A percentile compares a stretch with the other conserved stretches of the same genome.
These are phyloP conservation scores for Brachirus orientalis DNA, from an alignment of 2,113 vertebrate species.

Conservation along the genomic window DNA sequence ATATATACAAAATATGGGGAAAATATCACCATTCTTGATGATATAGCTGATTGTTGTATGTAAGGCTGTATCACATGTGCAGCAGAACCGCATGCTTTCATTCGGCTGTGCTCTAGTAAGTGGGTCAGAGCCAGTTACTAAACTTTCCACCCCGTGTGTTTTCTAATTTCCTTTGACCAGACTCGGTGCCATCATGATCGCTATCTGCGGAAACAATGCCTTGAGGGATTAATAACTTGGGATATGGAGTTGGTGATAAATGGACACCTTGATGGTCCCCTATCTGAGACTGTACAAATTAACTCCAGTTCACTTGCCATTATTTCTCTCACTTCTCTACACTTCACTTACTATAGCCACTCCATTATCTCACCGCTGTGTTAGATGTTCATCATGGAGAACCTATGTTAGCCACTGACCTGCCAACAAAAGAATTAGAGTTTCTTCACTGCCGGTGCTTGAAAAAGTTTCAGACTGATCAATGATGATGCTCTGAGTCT, in stretches of 20 bases:
- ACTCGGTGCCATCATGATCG: constrained; percentile 37
- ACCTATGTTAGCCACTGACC: constrained; percentile 17
- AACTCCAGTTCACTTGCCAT: constrained; percentile 43
- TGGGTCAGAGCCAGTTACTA: constrained; percentile 36
- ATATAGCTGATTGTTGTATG: not conserved
- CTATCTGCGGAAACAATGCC: constrained; percentile 55
- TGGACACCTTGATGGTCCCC: constrained; percentile 39
- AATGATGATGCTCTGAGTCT: constrained; percentile 28
- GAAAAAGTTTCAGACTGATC: constrained; percentile 20
- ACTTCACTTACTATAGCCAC: constrained; percentile 8
- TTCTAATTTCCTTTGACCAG: constrained; percentile 68
- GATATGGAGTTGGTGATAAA: constrained; percentile 60
- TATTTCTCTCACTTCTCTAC: constrained; percentile 17
- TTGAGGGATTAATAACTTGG: constrained; percentile 60
- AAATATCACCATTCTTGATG: too few species aligned
- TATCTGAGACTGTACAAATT: constrained; percentile 50
- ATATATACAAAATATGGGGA: too few species aligned
- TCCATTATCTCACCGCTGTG: constrained; percentile 41
- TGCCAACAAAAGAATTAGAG: constrained; percentile 7
- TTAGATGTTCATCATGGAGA: constrained; percentile 36
- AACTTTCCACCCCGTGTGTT: constrained; percentile 44
- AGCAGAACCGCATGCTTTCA: constrained; percentile 4
- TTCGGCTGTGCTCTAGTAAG: not conserved
- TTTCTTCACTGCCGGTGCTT: constrained; percentile 12
- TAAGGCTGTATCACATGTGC: not conserved